Base-by-base conservation (phyloP, 1,140 invertebrate species). In the Holcopasites calliopsidis region DNA sequence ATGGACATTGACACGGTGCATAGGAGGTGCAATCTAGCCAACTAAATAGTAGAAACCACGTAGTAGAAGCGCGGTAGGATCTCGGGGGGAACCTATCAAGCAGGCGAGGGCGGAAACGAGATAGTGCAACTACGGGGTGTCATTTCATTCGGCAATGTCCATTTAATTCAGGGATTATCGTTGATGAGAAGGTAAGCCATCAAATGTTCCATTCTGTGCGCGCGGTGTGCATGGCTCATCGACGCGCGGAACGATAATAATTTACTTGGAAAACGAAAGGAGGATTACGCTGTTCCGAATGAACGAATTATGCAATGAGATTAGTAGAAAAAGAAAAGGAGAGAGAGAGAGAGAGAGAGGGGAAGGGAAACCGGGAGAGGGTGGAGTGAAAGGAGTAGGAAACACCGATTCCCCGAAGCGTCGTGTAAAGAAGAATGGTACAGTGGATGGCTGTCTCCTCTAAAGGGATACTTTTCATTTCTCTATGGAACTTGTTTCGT, bases 1-100 rank as follows among this genome's bases (percentile, higher is more conserved):
- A 92, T 91, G 91, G 88, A 92, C 90, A 92, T 91, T 90, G 89
- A 82, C 86, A 83, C 70, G 69, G 88, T 91, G 87, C 86, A 86
- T 60, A 80, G 88, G 85, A 86, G 35, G 88, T 90, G 89, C 90
- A 77, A 49, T 71, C 82, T 83, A 83, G 55, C 52, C 61, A 38
- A 44, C 72, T 79, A 79, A 50, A 21, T 7, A 23, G 28, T 42
- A 61, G 44, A n/a, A n/a, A n/a, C n/a, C n/a, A n/a, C n/a, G n/a
- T n/a, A n/a, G n/a, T n/a, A 47, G 44, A 42, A 61, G 70, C 44
- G 33, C 68, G 64, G 26, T 11, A n/a, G 55, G 62, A 64, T 11
- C n/a, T 28, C 11, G 35, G 23, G 62, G 35, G 31, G 44, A n/a
- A n/a, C 77, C 69, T 84, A 82, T 66, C 79, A 76, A 85, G 79